These are phyloP conservation scores for Siderastrea radians DNA, from an alignment of 92 coral and sea anemone species.

Conservation along the genomic window DNA sequence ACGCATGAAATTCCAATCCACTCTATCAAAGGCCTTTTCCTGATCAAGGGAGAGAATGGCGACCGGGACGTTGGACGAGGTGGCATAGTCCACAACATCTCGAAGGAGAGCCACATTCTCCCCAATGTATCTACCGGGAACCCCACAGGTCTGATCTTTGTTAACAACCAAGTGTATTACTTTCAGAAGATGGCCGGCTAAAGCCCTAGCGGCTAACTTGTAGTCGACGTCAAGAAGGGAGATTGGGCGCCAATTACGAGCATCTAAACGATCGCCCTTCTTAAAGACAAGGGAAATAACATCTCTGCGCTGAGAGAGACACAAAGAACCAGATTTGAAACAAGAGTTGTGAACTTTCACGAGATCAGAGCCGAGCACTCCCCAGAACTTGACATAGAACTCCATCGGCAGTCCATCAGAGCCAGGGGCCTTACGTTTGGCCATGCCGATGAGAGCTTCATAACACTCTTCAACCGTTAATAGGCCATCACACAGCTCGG, in stretches of 20 bases:
- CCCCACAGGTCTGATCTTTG: slow-evolving; percentile 52
- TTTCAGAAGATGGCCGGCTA: slow-evolving; percentile 14
- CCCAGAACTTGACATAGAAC: too few relatives aligned
- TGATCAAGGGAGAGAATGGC: slow-evolving; percentile 59
- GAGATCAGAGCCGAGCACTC: slow-evolving; percentile 50
- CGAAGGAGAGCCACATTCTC: slow-evolving; percentile 40
- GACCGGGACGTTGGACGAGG: not conserved
- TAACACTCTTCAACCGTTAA: too few relatives aligned
- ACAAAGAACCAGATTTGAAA: not conserved
- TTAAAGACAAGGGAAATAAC: slow-evolving; percentile 57
- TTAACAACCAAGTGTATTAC: slow-evolving; percentile 31
- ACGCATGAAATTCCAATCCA: too few relatives aligned
- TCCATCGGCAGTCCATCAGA: too few relatives aligned
- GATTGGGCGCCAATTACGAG: slow-evolving; percentile 68
- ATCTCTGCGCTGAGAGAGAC: slow-evolving; percentile 38
- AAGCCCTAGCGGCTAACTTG: slow-evolving; percentile 23
- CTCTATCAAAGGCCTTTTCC: slow-evolving; percentile 75
- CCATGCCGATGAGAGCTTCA: too few relatives aligned
- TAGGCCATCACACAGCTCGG: too few relatives aligned
- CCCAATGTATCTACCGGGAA: slow-evolving; percentile 55
- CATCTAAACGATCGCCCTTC: slow-evolving; percentile 45
- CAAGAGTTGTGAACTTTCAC: slow-evolving; percentile 50
- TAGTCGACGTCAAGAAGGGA: slow-evolving; percentile 61
- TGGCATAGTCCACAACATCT: slow-evolving; percentile 1
- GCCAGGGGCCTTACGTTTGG: too few relatives aligned